These are phyloP conservation scores for Cairina moschata DNA, from an alignment of 2,113 vertebrate genomes.

Conservation along the genomic window DNA sequence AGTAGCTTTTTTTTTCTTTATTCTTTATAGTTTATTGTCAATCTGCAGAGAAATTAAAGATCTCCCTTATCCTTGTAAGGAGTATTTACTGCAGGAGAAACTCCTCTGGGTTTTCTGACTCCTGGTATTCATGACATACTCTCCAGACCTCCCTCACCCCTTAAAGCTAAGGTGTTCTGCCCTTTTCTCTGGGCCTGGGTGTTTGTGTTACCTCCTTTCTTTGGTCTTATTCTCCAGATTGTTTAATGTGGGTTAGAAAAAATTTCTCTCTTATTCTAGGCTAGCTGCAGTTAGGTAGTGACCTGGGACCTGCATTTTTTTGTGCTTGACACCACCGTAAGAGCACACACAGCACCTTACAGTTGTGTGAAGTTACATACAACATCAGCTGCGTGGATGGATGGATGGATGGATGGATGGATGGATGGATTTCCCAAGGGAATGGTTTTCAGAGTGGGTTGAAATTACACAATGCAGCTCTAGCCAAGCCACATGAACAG, in stretches of 20 bases:
- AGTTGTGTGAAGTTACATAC: neutral
- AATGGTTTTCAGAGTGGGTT: neutral
- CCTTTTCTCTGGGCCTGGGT: neutral
- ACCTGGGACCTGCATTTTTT: neutral
- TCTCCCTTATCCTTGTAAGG: neutral
- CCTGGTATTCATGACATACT: neutral
- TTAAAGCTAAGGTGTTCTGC: neutral
- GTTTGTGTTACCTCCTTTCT: neutral
- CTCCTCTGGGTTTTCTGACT: neutral
- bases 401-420: neutral
- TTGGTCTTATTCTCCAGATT: neutral
- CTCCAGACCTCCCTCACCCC: neutral
- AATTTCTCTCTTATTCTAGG: neutral
- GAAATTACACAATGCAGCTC: neutral
- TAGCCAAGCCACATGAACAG: accelerated
- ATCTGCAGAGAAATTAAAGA: neutral
- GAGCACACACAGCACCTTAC: accelerated
- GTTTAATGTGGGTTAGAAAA: neutral
- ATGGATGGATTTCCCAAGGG: neutral
- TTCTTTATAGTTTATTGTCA: neutral
- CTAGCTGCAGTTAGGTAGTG: neutral
- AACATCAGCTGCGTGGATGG: too few relatives aligned
- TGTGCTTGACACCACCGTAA: neutral
- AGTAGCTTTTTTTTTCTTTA: neutral
- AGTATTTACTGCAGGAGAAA: neutral